Evolutionary conservation across 2,113 vertebrate genomes (phyloP).

Genomic region (Sinocyclocheilus rhinocerous): DNA sequence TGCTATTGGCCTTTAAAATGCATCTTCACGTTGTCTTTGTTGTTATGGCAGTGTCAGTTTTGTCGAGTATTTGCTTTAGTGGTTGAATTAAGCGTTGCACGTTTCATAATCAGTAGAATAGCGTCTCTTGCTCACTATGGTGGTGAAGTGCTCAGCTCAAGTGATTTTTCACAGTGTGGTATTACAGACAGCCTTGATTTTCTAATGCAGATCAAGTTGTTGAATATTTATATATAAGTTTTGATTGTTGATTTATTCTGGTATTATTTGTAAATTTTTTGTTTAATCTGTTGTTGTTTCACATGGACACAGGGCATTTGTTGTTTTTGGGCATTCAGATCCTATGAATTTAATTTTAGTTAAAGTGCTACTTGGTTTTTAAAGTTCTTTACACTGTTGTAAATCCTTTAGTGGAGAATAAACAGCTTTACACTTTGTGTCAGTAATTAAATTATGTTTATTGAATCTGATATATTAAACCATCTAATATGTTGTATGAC

Average conservation of each 20-base stretch:
- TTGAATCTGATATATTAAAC: neutral
- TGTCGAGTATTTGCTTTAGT: conserved; percentile 28
- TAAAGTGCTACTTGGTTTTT: neutral
- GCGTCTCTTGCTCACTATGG: conserved; percentile 8
- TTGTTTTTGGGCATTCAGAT: neutral
- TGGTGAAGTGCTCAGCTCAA: neutral
- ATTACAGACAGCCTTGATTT: conserved; percentile 16
- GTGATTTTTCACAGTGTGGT: conserved; percentile 9
- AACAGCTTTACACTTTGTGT: neutral
- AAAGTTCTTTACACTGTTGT: neutral
- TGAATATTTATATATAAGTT: neutral
- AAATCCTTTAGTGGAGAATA: neutral
- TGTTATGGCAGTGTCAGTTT: neutral
- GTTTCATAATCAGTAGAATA: conserved; percentile 10
- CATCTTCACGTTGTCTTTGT: neutral
- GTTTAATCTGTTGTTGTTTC: neutral
- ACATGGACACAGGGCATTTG: neutral
- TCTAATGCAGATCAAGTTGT: conserved; percentile 7
- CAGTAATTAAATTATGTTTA: neutral
- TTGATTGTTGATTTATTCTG: neutral
- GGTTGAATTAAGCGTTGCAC: conserved; percentile 5
- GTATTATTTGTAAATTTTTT: neutral
- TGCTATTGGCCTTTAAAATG: conserved; percentile 2
- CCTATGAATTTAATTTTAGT: neutral
- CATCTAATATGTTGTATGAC: neutral